A percentile compares a stretch with the other conserved stretches of the same genome.
Evolutionary conservation across 2,888 invertebrate species (phyloP).

Genomic region (Notodonta ziczac): DNA sequence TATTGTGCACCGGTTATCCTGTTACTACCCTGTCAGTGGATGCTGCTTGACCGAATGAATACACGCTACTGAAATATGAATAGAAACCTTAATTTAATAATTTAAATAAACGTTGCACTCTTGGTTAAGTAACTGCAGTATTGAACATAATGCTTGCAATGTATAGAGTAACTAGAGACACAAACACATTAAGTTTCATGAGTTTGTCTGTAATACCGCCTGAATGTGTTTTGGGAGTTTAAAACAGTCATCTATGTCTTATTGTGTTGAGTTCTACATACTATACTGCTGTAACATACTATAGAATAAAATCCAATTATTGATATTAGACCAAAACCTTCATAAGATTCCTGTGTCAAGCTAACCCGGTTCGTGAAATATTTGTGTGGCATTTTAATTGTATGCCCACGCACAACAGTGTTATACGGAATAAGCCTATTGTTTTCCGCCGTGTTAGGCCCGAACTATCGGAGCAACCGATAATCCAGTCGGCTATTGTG

Average conservation of each 20-base stretch:
- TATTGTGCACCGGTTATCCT: constrained; percentile 31
- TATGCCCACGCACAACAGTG: constrained; percentile 48
- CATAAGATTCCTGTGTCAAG: background rate
- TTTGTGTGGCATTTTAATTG: constrained; percentile 42
- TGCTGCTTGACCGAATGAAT: constrained; percentile 11
- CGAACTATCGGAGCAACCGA: constrained; percentile 65
- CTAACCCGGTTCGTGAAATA: constrained; percentile 12
- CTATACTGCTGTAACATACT: too few relatives aligned
- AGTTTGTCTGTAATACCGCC: background rate
- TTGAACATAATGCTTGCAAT: background rate
- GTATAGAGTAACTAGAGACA: background rate
- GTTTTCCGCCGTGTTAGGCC: constrained; percentile 56
- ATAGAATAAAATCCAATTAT: too few relatives aligned
- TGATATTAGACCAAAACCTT: background rate
- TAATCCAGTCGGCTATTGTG: constrained; percentile 71
- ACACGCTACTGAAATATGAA: too few relatives aligned
- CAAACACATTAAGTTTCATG: constrained; percentile 4
- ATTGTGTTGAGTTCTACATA: background rate
- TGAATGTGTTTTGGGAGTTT: background rate
- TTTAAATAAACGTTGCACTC: too few relatives aligned
- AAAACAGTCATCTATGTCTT: background rate
- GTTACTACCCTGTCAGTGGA: constrained; percentile 42
- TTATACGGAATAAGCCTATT: constrained; percentile 58
- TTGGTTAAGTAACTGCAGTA: background rate
- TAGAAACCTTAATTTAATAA: too few relatives aligned